These are phyloP conservation scores for Rutpela maculata DNA, from an alignment of 2,888 invertebrate genomes.

Conservation along the genomic window DNA sequence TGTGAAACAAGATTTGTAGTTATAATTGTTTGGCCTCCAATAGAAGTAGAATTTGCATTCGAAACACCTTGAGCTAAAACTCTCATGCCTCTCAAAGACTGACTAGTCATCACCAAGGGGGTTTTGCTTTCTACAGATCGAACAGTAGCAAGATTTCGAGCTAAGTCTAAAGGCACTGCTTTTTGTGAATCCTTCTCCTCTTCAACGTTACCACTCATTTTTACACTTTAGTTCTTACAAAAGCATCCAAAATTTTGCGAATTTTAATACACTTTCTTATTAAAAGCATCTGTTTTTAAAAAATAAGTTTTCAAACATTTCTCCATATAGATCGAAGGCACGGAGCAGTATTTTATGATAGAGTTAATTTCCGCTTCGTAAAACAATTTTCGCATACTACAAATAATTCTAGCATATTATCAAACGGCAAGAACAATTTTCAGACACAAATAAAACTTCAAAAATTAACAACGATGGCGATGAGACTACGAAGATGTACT, in stretches of 20 bases:
- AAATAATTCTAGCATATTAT: slow-evolving; percentile 28
- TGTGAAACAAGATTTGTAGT: slow-evolving; percentile 74
- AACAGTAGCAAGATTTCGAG: slow-evolving; percentile 75
- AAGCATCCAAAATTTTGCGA: slow-evolving; percentile 37
- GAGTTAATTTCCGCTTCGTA: background rate
- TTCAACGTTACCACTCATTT: slow-evolving; percentile 72
- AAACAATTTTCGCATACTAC: slow-evolving; percentile 10
- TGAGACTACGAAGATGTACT: slow-evolving; percentile 48
- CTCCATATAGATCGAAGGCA: background rate
- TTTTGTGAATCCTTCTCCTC: slow-evolving; percentile 78
- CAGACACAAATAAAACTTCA: slow-evolving; percentile 55
- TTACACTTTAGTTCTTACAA: slow-evolving; percentile 45
- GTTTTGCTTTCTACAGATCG: slow-evolving; percentile 73
- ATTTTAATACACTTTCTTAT: slow-evolving; percentile 44
- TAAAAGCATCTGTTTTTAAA: slow-evolving; percentile 52
- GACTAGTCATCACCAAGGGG: slow-evolving; percentile 70
- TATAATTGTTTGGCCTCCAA: slow-evolving; percentile 70
- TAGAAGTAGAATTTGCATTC: slow-evolving; percentile 65
- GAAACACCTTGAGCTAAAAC: slow-evolving; percentile 70
- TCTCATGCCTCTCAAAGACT: slow-evolving; percentile 71
- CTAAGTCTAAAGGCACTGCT: slow-evolving; percentile 76
- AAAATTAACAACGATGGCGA: slow-evolving; percentile 59
- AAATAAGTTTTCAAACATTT: slow-evolving; percentile 31
- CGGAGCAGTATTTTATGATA: background rate
- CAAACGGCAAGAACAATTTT: slow-evolving; percentile 34